Conservation (phyloP, 1,140 invertebrate species). For the Drosophila quadrilineata region DNA sequence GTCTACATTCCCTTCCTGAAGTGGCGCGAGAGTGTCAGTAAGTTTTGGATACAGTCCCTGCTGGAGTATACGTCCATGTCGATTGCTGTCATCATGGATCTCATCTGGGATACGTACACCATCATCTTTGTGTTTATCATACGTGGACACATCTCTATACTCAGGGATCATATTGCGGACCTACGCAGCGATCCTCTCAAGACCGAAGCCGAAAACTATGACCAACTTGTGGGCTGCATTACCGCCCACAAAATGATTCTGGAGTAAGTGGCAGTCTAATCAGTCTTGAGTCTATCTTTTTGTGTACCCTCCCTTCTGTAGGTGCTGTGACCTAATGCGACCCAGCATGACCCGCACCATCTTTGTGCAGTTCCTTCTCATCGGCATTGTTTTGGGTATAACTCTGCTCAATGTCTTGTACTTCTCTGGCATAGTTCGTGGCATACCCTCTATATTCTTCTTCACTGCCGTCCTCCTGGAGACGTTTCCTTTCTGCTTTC, state of each 20-base stretch:
- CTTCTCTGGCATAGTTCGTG: background rate
- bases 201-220: conserved; percentile 35
- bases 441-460: background rate
- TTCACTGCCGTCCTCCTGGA: background rate
- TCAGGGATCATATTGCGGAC: conserved; percentile 36
- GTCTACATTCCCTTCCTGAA: conserved; percentile 48
- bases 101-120: conserved; percentile 32
- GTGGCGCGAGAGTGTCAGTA: background rate
- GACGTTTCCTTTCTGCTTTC: conserved; percentile 13
- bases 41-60: background rate
- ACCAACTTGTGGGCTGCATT: conserved; percentile 49
- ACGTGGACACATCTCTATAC: conserved; percentile 38
- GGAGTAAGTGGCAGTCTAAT: conserved; percentile 11
- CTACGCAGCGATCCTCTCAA: conserved; percentile 18
- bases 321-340: background rate
- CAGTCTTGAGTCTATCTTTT: background rate
- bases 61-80: background rate
- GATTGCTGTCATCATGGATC: background rate
- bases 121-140: conserved; percentile 29
- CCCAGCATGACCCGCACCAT: background rate
- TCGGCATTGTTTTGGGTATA: background rate
- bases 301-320: background rate
- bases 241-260: conserved; percentile 40
- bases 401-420: background rate
- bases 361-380: conserved; percentile 11